These are phyloP conservation scores for Tetranychus piercei DNA, from an alignment of 2,888 invertebrate genomes.

Conservation along the genomic window DNA sequence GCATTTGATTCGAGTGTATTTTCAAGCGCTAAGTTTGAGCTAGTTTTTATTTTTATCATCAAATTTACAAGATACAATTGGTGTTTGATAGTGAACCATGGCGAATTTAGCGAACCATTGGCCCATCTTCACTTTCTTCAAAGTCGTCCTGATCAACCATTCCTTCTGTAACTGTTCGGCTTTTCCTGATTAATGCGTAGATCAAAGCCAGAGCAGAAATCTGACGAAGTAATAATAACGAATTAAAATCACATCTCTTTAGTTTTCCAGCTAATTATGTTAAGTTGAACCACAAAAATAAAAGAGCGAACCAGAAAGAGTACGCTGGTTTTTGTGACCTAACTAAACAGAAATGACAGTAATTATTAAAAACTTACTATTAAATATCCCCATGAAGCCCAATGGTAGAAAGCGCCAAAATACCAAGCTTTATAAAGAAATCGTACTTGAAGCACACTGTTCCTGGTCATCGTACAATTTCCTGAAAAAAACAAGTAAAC, in stretches of 20 bases:
- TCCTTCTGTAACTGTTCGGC: constrained; percentile 23
- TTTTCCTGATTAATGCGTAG: constrained; percentile 21
- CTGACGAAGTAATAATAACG: constrained; percentile 16
- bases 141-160: constrained; percentile 25
- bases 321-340: too few relatives aligned
- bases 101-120: background rate
- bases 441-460: constrained; percentile 32
- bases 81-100: too few relatives aligned
- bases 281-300: too few relatives aligned
- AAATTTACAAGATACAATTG: too few relatives aligned
- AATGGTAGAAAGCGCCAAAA: constrained; percentile 35
- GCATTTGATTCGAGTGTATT: too few relatives aligned
- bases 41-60: too few relatives aligned
- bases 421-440: constrained; percentile 37
- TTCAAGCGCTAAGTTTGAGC: too few relatives aligned
- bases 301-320: too few relatives aligned
- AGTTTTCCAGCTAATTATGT: too few relatives aligned
- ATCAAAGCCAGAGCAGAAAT: constrained; percentile 23
- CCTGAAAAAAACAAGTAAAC: constrained; percentile 23
- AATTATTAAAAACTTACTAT: constrained; percentile 24
- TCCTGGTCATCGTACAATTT: constrained; percentile 33
- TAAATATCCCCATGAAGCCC: constrained; percentile 34
- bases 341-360: background rate
- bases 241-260: background rate
- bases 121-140: constrained; percentile 23